Conservation (phyloP, 1,140 invertebrate genomes). For the Archivesica marissinica region DNA sequence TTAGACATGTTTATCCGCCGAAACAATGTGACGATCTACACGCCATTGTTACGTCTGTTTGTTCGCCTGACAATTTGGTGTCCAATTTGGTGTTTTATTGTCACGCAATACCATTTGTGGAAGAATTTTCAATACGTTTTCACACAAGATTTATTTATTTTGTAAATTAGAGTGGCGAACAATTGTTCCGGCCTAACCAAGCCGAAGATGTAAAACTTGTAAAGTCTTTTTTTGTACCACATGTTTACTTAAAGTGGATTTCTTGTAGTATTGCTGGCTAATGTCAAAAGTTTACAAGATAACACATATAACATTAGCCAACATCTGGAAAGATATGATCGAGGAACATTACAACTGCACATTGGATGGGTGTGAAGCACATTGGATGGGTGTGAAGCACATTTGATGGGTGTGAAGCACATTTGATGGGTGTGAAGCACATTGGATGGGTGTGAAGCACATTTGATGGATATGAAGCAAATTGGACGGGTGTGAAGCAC, state of each 20-base stretch:
- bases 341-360: neutral
- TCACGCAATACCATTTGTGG: slow-evolving; percentile 18
- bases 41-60: neutral
- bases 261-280: neutral
- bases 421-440: too few species aligned
- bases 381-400: too few species aligned
- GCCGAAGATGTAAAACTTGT: neutral
- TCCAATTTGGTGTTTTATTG: slow-evolving; percentile 14
- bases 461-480: too few species aligned
- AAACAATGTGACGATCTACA: slow-evolving; percentile 28
- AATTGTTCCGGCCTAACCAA: neutral
- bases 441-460: too few species aligned
- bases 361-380: neutral
- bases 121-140: neutral
- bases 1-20: neutral
- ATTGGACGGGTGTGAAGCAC: too few species aligned
- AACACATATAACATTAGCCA: neutral
- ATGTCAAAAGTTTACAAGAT: neutral
- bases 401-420: too few species aligned
- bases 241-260: slow-evolving; percentile 10
- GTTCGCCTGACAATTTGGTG: slow-evolving; percentile 11
- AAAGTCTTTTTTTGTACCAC: neutral
- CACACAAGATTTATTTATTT: slow-evolving; percentile 27
- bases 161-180: neutral
- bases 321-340: neutral